phyloP scores from a whole-genome alignment of 2,113 vertebrate species.

The Vombatus ursinus region DNA sequence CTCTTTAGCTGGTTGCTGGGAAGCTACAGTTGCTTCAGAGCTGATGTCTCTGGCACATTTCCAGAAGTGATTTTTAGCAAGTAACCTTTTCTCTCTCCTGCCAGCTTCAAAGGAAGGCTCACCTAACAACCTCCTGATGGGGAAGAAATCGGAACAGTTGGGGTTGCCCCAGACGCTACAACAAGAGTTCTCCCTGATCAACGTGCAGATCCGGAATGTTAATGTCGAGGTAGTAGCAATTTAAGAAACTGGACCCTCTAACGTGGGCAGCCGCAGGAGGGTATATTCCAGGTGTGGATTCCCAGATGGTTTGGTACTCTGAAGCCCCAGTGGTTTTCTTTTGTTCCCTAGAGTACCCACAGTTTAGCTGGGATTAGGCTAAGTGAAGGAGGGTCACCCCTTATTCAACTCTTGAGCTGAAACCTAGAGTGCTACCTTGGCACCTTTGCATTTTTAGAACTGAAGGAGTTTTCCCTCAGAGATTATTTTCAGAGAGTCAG shows the following conservation, averaged over 20 bases:
- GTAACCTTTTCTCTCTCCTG: conserved; percentile 38
- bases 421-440: not conserved
- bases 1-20: not conserved
- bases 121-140: conserved; percentile 78
- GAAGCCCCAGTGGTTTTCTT: not conserved
- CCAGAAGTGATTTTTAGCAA: conserved; percentile 41
- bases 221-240: conserved; percentile 92
- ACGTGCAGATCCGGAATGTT: conserved; percentile 97
- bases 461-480: not conserved
- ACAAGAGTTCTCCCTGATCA: conserved; percentile 98
- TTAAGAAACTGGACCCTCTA: accelerated
- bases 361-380: not conserved
- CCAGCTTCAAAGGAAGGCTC: conserved; percentile 88
- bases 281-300: not conserved
- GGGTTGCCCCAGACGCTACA: conserved; percentile 96
- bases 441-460: not conserved
- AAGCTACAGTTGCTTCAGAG: not conserved
- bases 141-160: conserved; percentile 85
- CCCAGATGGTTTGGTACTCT: not conserved
- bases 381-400: not conserved
- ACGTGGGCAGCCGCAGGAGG: not conserved
- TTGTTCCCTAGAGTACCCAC: conserved; percentile 40
- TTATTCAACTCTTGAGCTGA: not conserved
- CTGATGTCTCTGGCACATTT: not conserved
- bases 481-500: not conserved